Conservation (phyloP, 2,797 vertebrate species). For the Rhinophrynus dorsalis region DNA sequence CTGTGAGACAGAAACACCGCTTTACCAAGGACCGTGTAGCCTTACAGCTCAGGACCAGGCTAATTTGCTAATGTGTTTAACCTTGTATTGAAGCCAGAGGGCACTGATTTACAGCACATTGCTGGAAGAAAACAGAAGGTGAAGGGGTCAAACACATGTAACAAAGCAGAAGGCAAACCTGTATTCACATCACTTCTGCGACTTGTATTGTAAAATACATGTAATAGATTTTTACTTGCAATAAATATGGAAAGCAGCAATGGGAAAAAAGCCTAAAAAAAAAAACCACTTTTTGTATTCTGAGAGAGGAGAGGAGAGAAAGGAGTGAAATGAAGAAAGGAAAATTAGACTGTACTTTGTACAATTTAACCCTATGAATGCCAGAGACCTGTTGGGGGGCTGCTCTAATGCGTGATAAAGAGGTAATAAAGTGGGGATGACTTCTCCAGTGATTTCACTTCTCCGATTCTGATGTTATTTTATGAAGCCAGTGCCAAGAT, state of each 20-base stretch:
- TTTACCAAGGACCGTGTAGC: background rate
- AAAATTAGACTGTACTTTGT: too few species aligned
- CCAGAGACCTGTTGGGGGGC: too few species aligned
- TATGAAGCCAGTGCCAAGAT: too few species aligned
- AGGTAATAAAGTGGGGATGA: too few species aligned
- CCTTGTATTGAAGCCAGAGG: conserved; percentile 1
- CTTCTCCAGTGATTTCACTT: too few species aligned
- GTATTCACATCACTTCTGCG: background rate
- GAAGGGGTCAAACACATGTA: background rate
- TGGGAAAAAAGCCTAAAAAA: background rate
- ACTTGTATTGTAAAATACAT: background rate
- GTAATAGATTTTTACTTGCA: background rate
- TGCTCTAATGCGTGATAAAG: too few species aligned
- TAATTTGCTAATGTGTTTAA: background rate
- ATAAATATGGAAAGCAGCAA: conserved; percentile 5
- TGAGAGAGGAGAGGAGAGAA: too few species aligned
- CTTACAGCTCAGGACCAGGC: background rate
- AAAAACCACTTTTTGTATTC: too few species aligned
- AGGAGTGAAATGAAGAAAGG: too few species aligned
- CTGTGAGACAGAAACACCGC: background rate
- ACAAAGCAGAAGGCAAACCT: background rate
- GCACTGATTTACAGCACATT: conserved; percentile 12
- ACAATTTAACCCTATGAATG: background rate
- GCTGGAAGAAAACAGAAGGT: background rate
- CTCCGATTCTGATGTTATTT: too few species aligned